A percentile compares a stretch with the other conserved stretches of the same genome.
These are phyloP conservation scores for Zygothrica quintamaculata DNA, from an alignment of 2,888 invertebrate genomes.

Conservation along the genomic window DNA sequence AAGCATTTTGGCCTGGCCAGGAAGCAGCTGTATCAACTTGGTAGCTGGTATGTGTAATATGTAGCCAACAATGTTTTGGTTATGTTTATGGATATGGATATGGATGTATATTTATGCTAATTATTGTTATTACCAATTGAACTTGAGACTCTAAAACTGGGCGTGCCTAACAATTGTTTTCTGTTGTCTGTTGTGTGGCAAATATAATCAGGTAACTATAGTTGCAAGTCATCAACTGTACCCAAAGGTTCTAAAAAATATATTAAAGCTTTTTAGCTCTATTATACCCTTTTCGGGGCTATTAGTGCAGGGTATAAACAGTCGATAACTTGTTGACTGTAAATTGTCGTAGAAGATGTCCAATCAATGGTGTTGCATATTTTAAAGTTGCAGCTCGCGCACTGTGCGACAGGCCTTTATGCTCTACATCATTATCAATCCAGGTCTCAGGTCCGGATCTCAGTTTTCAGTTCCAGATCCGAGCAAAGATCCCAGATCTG, in stretches of 20 bases:
- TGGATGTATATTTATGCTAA: slow-evolving; percentile 69
- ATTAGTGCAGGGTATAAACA: not conserved
- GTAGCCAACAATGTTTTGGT: not conserved
- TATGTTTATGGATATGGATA: slow-evolving; percentile 62
- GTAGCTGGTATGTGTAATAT: not conserved
- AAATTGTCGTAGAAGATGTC: slow-evolving; percentile 34
- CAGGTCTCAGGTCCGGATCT: slow-evolving; percentile 14
- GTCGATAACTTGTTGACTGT: slow-evolving; percentile 15
- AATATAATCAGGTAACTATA: too few species aligned
- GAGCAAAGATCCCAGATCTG: too few species aligned
- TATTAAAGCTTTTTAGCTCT: too few species aligned
- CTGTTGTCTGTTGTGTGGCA: too few species aligned
- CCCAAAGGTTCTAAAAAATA: too few species aligned
- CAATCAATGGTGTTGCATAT: slow-evolving; percentile 55
- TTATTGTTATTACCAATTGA: slow-evolving; percentile 57
- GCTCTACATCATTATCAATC: slow-evolving; percentile 53
- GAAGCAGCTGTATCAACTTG: not conserved
- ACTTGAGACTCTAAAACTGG: slow-evolving; percentile 30
- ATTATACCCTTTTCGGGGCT: not conserved
- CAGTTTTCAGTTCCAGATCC: slow-evolving; percentile 2
- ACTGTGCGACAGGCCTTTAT: slow-evolving; percentile 26
- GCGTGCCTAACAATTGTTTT: slow-evolving; percentile 49
- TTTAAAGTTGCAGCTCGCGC: slow-evolving; percentile 67
- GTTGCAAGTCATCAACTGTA: too few species aligned
- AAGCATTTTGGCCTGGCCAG: slow-evolving; percentile 22